Conservation (phyloP, 2,113 vertebrate genomes). For the Apteryx mantelli region DNA sequence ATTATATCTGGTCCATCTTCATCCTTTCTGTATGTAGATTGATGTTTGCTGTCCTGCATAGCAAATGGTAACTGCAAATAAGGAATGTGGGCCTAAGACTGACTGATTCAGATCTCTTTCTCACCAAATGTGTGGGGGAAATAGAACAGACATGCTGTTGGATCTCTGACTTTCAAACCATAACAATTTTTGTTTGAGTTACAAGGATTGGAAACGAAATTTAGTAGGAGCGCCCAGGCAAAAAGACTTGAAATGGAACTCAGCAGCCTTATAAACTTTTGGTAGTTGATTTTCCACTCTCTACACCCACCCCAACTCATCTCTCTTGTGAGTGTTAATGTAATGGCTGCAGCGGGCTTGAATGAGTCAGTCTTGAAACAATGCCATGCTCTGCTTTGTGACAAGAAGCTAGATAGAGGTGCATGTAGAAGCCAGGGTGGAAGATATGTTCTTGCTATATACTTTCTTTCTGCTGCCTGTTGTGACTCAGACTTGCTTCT, state of each 20-base stretch:
- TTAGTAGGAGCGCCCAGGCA: not conserved
- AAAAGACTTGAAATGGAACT: not conserved
- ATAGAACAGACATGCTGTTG: not conserved
- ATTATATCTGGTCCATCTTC: not conserved
- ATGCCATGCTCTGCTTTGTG: not conserved
- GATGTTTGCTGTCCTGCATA: not conserved
- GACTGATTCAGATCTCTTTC: not conserved
- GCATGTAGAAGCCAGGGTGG: not conserved
- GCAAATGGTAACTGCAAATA: not conserved
- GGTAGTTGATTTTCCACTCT: not conserved
- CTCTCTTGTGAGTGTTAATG: not conserved
- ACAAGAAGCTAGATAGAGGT: not conserved
- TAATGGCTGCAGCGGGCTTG: not conserved
- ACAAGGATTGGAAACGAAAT: not conserved
- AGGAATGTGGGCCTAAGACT: not conserved
- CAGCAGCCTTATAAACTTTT: not conserved
- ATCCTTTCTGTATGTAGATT: not conserved
- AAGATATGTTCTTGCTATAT: slow-evolving; percentile 8
- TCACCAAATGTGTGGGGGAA: not conserved
- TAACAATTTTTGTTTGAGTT: not conserved
- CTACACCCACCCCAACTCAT: not conserved
- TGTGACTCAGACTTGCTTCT: slow-evolving; percentile 49
- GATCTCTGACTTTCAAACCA: not conserved
- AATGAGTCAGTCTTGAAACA: slow-evolving; percentile 16
- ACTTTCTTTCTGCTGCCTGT: slow-evolving; percentile 7